Evolutionary conservation across 2,797 vertebrate species (phyloP).

Genomic region (Phaenicophaeus curvirostris): DNA sequence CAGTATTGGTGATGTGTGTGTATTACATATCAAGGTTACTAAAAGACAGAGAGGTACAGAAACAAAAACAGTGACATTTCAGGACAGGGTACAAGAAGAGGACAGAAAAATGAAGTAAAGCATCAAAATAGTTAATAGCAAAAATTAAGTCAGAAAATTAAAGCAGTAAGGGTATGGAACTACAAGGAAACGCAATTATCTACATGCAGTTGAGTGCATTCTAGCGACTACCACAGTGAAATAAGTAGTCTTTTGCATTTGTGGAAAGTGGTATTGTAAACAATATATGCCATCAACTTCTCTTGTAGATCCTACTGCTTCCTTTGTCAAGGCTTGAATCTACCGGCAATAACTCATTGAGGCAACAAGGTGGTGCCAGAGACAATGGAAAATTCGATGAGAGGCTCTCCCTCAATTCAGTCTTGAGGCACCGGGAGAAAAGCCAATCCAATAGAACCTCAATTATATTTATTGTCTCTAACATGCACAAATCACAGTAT

Average conservation of each 20-base stretch:
- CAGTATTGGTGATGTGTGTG: constrained; percentile 51
- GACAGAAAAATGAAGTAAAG: constrained; percentile 8
- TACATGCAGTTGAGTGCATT: background rate
- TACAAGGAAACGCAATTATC: background rate
- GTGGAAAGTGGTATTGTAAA: background rate
- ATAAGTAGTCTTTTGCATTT: background rate
- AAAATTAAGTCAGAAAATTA: constrained; percentile 23
- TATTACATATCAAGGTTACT: constrained; percentile 56
- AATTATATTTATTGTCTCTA: background rate
- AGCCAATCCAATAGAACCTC: background rate
- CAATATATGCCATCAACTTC: background rate
- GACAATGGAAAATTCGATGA: constrained; percentile 16
- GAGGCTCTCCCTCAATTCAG: background rate
- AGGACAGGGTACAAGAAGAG: constrained; percentile 1
- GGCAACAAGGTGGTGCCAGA: constrained; percentile 67
- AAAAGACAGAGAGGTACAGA: background rate
- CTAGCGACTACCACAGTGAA: background rate
- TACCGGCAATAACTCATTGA: background rate
- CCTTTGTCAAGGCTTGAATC: background rate
- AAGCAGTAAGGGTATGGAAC: background rate
- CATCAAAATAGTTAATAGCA: constrained; percentile 34
- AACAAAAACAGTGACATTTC: constrained; percentile 38
- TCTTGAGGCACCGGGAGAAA: background rate
- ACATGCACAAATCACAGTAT: background rate
- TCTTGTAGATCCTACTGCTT: background rate